phyloP scores from a whole-genome alignment of 2,113 vertebrate species.

The Colius striatus region DNA sequence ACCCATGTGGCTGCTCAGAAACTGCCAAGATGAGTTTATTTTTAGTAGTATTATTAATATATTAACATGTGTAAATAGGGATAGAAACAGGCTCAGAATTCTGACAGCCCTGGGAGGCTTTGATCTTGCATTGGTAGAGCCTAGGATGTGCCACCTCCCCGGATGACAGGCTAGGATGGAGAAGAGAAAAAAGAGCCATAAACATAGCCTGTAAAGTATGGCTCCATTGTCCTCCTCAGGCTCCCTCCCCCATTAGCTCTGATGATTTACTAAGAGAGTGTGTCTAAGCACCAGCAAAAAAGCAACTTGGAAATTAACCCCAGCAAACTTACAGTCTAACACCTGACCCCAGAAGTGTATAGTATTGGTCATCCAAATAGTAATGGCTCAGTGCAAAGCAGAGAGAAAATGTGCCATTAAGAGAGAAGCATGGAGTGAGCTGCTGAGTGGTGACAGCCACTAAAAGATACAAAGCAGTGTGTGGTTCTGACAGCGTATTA shows the following conservation, averaged over 20 bases:
- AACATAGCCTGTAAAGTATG: not conserved
- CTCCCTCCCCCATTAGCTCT: not conserved
- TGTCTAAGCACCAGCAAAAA: conserved; percentile 14
- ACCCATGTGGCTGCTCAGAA: not conserved
- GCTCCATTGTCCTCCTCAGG: not conserved
- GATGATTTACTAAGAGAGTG: conserved; percentile 9
- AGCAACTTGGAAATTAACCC: conserved; percentile 9
- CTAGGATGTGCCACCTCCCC: not conserved
- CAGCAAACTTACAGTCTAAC: not conserved
- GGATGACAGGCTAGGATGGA: not conserved
- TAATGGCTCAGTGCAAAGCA: not conserved
- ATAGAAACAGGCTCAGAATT: not conserved
- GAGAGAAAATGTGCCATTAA: not conserved
- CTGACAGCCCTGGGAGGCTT: conserved; percentile 22
- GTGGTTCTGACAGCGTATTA: not conserved
- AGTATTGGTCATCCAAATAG: not conserved
- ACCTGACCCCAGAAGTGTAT: not conserved
- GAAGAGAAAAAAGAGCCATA: not conserved
- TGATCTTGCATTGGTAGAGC: conserved; percentile 28
- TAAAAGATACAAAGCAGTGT: not conserved
- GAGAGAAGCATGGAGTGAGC: not conserved
- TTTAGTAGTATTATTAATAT: conserved; percentile 38
- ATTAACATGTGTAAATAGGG: conserved; percentile 32
- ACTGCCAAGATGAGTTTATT: conserved; percentile 22
- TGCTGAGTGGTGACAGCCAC: not conserved